Evolutionary conservation across 2,113 vertebrate species (phyloP), one percentile per base, ranked within the genome.

Genomic region (Thalassoma bifasciatum): DNA sequence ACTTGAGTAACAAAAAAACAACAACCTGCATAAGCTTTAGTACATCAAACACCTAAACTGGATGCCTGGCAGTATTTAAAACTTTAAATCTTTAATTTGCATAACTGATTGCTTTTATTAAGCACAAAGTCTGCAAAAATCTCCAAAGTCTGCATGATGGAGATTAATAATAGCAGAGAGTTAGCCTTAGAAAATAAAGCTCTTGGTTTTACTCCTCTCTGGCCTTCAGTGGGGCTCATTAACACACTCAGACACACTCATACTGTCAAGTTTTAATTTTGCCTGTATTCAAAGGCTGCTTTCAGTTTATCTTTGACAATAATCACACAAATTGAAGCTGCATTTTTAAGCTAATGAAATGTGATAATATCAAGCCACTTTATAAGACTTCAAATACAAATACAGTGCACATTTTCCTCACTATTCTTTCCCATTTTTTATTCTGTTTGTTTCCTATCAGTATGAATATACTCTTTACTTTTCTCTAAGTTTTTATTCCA

Each of bases 51-150:
- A 10, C 64, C 51, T 23, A 21, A 53, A 57, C 13, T 53, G 10
- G 46, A 51, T 47, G 47, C 11, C 52, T 68, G 36, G 9, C 36
- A 40, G 46, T 26, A 50, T 68, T 73, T 78, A 5, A 37, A 70
- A 76, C 50, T 40, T 70, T 64, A 0, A 63, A 73, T 71, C 26
- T 72, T 72, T 65, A 75, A 65, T 66, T 74, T 77, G 58, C 49
- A 71, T 75, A 74, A 65, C 26, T 30, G 23, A 73, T 54, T 57
- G 11, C 12, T 8, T 5, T 71, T 76, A 72, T 79, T 63, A 75
- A 12, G 21, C 21, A 60, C 34, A 66, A 5, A 64, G 17, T 72
- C 47, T 17, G 70, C 22, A 68, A 30, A 72, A 42, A 78, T 71
- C 24, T 21, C 38, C 23, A 57, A 17, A 34, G 44, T 51, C 49